Evolutionary conservation across 2,888 invertebrate genomes (phyloP), one percentile per base, ranked within the genome.

Genomic region (Mimumesa dahlbomi): DNA sequence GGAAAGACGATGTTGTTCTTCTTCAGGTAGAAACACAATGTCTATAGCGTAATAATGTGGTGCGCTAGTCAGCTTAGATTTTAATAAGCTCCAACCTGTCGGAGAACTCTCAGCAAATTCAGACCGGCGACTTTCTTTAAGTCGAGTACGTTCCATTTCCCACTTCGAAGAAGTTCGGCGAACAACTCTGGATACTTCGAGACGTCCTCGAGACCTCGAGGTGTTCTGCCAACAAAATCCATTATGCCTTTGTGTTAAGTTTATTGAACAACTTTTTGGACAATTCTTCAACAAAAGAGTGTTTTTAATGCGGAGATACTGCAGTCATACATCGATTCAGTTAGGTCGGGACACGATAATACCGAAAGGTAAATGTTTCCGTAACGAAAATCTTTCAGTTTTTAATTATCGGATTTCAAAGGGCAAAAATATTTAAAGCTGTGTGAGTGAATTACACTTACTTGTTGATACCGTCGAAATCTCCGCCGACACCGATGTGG

Each of bases 191-290:
- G 94, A 88, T 94, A 94, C 82, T 91, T 92, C 1, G 94, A 94
- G 31, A 94, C 94, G 85, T 94, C 94, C 84, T 94, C 94, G 56
- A 96, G 90, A 21, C 96, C 96, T 89, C 94, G 93, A 9, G 96
- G 96, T 46, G 95, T 95, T 88, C 96, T 96, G 90, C 54, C 85
- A 82, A 79, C 54, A 59, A 72, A 63, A 66, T 22, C 40, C 36
- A 63, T 43, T 49, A 48, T 31, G 42, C 38, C 13, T 18, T 14
- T 22, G 45, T 6, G n/a, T 45, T 46, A 42, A 36, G 49, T 54
- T 46, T n/a, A 29, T 43, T 7, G 16, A 25, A 2, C 29, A 16
- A 31, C n/a, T 57, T 57, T 38, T 5, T 25, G 49, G 36, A 46
- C 21, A 56, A 64, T 42, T 7, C 14, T 21, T 9, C 9, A 21